Conservation (phyloP, 2,797 vertebrate genomes). For the Bradypus variegatus region DNA sequence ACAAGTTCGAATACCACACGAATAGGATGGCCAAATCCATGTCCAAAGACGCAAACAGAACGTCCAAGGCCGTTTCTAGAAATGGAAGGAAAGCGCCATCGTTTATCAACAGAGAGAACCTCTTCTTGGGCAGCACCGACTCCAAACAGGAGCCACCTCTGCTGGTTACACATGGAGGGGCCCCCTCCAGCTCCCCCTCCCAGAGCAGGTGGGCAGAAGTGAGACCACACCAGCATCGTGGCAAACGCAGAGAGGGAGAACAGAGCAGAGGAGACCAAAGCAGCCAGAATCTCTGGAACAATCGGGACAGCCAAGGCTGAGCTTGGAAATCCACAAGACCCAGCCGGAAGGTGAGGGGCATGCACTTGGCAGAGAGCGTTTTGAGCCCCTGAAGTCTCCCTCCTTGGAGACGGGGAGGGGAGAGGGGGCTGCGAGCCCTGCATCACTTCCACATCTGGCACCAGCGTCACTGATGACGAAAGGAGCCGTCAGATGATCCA, state of each 20-base stretch:
- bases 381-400: background rate
- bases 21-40: background rate
- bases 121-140: rapidly evolving
- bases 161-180: rapidly evolving
- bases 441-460: rapidly evolving
- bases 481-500: background rate
- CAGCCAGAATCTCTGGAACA: background rate
- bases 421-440: rapidly evolving
- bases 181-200: rapidly evolving
- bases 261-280: background rate
- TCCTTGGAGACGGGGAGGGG: rapidly evolving
- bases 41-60: background rate
- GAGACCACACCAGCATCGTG: rapidly evolving
- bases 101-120: rapidly evolving
- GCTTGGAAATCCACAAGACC: background rate
- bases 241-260: background rate
- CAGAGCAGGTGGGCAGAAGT: rapidly evolving
- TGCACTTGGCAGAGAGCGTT: background rate
- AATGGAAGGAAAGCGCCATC: rapidly evolving
- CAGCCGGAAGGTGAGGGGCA: background rate
- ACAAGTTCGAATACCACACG: background rate
- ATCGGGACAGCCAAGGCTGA: background rate
- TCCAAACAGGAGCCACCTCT: rapidly evolving
- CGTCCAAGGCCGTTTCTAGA: rapidly evolving
- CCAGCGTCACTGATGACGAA: rapidly evolving